phyloP scores from a whole-genome alignment of 2,113 vertebrate species.

The Ia io region DNA sequence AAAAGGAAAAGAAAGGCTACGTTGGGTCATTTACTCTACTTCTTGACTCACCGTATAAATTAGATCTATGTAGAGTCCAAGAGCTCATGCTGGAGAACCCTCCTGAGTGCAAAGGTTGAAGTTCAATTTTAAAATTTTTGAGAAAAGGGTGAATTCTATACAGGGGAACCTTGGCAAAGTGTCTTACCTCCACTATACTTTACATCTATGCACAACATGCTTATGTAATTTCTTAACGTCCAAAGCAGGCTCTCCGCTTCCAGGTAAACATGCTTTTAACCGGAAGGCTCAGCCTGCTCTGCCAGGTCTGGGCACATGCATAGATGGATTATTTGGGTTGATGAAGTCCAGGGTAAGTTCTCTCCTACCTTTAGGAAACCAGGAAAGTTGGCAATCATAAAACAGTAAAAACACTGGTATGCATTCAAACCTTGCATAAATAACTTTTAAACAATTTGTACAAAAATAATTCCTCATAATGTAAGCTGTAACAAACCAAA shows the following conservation, averaged over 20 bases:
- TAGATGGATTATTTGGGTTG: slow-evolving; percentile 78
- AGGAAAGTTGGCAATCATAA: slow-evolving; percentile 85
- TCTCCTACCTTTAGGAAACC: slow-evolving; percentile 82
- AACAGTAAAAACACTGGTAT: slow-evolving; percentile 87
- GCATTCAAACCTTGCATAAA: slow-evolving; percentile 94
- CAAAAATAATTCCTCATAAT: slow-evolving; percentile 98
- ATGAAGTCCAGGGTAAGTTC: slow-evolving; percentile 81
- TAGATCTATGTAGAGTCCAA: slow-evolving; percentile 79
- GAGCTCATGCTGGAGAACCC: slow-evolving; percentile 83
- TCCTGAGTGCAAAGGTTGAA: slow-evolving; percentile 83
- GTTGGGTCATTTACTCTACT: slow-evolving; percentile 81
- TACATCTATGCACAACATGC: slow-evolving; percentile 84
- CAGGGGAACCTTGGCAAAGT: slow-evolving; percentile 79
- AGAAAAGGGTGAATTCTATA: slow-evolving; percentile 82
- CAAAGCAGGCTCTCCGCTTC: slow-evolving; percentile 81
- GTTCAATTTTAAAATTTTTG: slow-evolving; percentile 77
- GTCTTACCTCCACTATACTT: slow-evolving; percentile 81
- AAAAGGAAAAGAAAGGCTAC: slow-evolving; percentile 54
- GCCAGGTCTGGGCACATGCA: slow-evolving; percentile 80
- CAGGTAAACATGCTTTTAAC: slow-evolving; percentile 85
- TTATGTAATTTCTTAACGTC: slow-evolving; percentile 81
- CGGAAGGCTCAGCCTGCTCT: slow-evolving; percentile 79
- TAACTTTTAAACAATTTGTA: slow-evolving; percentile 96
- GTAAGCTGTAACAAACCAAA: slow-evolving; percentile 91
- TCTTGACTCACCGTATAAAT: slow-evolving; percentile 81